Evolutionary conservation across 2,113 vertebrate genomes (phyloP).

Genomic region (Burhinus bistriatus): DNA sequence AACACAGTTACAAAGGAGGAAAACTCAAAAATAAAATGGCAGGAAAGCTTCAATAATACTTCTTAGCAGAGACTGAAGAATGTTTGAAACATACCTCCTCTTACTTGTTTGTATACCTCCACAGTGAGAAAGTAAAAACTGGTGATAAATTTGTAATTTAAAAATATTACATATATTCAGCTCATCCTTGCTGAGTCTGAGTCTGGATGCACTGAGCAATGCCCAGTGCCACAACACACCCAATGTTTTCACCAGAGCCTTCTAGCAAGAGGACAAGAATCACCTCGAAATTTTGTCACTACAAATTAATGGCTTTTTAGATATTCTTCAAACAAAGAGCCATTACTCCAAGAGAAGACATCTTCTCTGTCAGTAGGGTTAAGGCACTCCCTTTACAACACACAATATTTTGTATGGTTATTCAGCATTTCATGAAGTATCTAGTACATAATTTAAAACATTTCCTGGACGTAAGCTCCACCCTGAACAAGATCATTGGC

Average conservation of each 20-base stretch:
- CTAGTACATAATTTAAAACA: conserved; percentile 43
- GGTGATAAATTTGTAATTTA: background rate
- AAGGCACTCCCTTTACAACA: background rate
- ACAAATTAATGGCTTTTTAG: background rate
- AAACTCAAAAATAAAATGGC: background rate
- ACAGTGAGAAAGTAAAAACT: background rate
- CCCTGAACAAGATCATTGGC: conserved; percentile 8
- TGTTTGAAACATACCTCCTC: background rate
- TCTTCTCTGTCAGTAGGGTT: background rate
- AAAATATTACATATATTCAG: background rate
- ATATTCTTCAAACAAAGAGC: background rate
- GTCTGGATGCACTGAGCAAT: background rate
- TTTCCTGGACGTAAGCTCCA: conserved; percentile 64
- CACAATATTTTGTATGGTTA: background rate
- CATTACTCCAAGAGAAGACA: background rate
- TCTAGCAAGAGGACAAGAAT: background rate
- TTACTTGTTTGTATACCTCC: background rate
- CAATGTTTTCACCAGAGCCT: background rate
- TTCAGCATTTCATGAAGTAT: conserved; percentile 4
- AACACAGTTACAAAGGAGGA: background rate
- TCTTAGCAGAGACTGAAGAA: background rate
- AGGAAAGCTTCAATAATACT: background rate
- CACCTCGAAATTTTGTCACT: background rate
- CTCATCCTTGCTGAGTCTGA: background rate
- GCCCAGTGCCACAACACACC: background rate